Conservation (phyloP, 1,140 invertebrate species). For the Megalopta genalis region DNA sequence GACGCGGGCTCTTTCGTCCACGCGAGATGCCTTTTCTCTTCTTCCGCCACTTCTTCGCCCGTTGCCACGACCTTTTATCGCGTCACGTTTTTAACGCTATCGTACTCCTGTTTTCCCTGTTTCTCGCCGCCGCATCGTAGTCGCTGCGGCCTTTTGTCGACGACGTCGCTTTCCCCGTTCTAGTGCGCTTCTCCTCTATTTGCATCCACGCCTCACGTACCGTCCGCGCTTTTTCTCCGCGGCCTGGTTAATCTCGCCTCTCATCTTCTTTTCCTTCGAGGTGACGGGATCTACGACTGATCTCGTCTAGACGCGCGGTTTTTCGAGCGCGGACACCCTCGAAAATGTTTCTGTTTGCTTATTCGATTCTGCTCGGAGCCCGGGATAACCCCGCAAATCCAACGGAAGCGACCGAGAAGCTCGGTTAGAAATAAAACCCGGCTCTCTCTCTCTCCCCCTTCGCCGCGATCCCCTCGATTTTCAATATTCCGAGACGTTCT, state of each 20-base stretch:
- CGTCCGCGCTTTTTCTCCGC: conserved; percentile 38
- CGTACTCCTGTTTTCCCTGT: conserved; percentile 19
- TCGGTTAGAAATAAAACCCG: too few species aligned
- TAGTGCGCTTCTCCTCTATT: conserved; percentile 12
- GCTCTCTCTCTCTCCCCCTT: too few species aligned
- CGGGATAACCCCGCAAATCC: too few species aligned
- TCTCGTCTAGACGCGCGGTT: conserved; percentile 15
- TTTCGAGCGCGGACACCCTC: not conserved
- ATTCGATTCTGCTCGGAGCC: too few species aligned
- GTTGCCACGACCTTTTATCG: conserved; percentile 28
- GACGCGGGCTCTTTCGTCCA: not conserved
- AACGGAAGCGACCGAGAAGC: too few species aligned
- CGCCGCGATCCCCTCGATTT: too few species aligned
- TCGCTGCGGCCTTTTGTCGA: conserved; percentile 46
- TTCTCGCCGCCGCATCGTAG: conserved; percentile 4
- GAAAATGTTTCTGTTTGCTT: too few species aligned
- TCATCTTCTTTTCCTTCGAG: conserved; percentile 41
- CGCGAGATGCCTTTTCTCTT: conserved; percentile 9
- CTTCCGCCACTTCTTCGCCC: conserved; percentile 22
- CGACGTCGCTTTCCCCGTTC: conserved; percentile 57
- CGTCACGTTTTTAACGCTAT: conserved; percentile 30
- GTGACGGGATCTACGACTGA: conserved; percentile 51
- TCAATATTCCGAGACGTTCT: too few species aligned
- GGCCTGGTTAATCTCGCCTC: conserved; percentile 67
- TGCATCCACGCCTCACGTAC: not conserved